A percentile compares a stretch with the other conserved stretches of the same genome.
Conservation (phyloP, 2,888 invertebrate genomes). For the Abrostola triplasia region DNA sequence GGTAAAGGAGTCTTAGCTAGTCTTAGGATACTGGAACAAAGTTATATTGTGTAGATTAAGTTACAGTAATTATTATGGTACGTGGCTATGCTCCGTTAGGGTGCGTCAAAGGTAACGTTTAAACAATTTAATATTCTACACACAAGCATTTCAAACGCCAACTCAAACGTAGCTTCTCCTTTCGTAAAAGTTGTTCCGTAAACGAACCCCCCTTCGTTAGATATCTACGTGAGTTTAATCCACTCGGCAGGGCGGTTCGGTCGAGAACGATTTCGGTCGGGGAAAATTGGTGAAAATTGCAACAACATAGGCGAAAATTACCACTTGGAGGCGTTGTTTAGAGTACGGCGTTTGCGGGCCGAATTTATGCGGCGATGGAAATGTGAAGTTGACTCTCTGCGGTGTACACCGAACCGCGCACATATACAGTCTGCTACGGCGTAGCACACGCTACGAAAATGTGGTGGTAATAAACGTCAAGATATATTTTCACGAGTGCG, state of each 20-base stretch:
- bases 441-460: slow-evolving; percentile 56
- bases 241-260: slow-evolving; percentile 76
- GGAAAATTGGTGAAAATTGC: slow-evolving; percentile 86
- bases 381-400: slow-evolving; percentile 72
- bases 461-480: slow-evolving; percentile 49
- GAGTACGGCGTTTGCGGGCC: slow-evolving; percentile 63
- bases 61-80: slow-evolving; percentile 82
- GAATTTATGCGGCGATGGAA: slow-evolving; percentile 78
- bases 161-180: slow-evolving; percentile 84
- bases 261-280: slow-evolving; percentile 79
- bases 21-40: slow-evolving; percentile 66
- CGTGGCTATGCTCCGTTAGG: slow-evolving; percentile 73
- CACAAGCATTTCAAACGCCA: slow-evolving; percentile 86
- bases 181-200: slow-evolving; percentile 85
- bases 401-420: slow-evolving; percentile 58
- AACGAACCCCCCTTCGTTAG: slow-evolving; percentile 87
- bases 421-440: slow-evolving; percentile 51
- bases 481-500: slow-evolving; percentile 40
- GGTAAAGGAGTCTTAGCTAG: slow-evolving; percentile 58
- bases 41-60: slow-evolving; percentile 77
- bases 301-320: slow-evolving; percentile 86
- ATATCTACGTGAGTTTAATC: slow-evolving; percentile 88
- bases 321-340: slow-evolving; percentile 83
- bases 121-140: slow-evolving; percentile 88
- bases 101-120: slow-evolving; percentile 84